Conservation (phyloP, 2,113 vertebrate genomes). For the Carassius carassius region DNA sequence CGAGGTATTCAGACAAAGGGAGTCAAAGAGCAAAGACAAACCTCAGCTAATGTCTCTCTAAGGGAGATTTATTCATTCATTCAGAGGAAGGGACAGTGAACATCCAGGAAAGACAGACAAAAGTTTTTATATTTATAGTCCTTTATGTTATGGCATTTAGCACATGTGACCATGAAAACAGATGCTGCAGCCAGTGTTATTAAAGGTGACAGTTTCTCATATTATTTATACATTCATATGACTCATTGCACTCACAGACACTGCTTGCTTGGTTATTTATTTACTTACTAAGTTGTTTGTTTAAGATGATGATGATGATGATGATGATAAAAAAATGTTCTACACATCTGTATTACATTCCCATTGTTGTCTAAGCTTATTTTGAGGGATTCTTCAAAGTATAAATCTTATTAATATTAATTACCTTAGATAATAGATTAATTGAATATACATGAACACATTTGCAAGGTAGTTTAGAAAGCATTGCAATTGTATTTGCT, state of each 20-base stretch:
- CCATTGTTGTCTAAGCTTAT: neutral
- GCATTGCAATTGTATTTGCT: neutral
- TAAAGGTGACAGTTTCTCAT: neutral
- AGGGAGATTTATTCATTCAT: conserved; percentile 30
- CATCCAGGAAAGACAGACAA: neutral
- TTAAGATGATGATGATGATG: no score
- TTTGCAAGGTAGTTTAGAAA: neutral
- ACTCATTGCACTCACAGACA: no score
- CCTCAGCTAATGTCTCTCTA: neutral
- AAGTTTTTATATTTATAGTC: conserved; percentile 32
- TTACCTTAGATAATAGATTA: no score
- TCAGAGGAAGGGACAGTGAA: conserved; percentile 11
- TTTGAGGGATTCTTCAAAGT: neutral
- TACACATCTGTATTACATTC: neutral
- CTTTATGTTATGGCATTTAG: conserved; percentile 39
- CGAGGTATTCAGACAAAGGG: conserved; percentile 43
- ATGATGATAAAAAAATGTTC: no score
- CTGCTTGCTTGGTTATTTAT: no score
- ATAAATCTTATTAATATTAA: no score
- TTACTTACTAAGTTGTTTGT: no score
- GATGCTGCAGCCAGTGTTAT: neutral
- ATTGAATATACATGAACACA: neutral
- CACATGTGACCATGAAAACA: neutral
- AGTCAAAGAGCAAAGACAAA: conserved; percentile 40
- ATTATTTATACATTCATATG: no score